Evolutionary conservation across 2,888 invertebrate species (phyloP).

Genomic region (Steromphala cineraria): DNA sequence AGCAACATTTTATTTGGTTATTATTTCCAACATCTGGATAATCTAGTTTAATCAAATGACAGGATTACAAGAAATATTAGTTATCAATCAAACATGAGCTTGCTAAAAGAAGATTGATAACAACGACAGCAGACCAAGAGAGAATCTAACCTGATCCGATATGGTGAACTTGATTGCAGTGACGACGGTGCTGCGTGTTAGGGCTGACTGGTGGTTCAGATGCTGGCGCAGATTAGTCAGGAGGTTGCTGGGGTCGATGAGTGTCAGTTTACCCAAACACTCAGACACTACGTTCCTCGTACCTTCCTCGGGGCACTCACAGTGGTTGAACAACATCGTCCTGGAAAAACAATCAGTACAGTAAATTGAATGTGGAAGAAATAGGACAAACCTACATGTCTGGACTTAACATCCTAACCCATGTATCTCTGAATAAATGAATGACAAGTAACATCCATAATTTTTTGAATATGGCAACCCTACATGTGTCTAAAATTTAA

Average conservation of each 20-base stretch:
- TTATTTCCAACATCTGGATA: too few species aligned
- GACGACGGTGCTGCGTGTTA: conserved; percentile 94
- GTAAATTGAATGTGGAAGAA: too few species aligned
- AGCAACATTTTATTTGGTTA: too few species aligned
- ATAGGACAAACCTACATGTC: too few species aligned
- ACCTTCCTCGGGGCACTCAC: conserved; percentile 97
- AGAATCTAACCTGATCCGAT: conserved; percentile 87
- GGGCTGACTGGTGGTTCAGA: conserved; percentile 66
- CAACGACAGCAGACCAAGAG: neutral
- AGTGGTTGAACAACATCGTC: conserved; percentile 92
- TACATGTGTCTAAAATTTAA: too few species aligned
- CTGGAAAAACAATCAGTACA: conserved; percentile 47
- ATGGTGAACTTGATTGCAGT: conserved; percentile 99
- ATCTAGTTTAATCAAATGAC: too few species aligned
- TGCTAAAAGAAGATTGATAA: too few species aligned
- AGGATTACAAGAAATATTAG: neutral
- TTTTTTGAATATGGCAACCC: too few species aligned
- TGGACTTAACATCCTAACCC: too few species aligned
- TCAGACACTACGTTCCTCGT: conserved; percentile 99
- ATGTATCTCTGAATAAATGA: too few species aligned
- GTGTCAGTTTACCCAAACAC: conserved; percentile 95
- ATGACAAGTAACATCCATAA: too few species aligned
- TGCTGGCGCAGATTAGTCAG: conserved; percentile 84
- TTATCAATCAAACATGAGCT: too few species aligned
- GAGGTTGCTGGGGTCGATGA: conserved; percentile 91